Evolutionary conservation across 2,113 vertebrate genomes (phyloP).

Genomic region (Ramphastos sulfuratus): DNA sequence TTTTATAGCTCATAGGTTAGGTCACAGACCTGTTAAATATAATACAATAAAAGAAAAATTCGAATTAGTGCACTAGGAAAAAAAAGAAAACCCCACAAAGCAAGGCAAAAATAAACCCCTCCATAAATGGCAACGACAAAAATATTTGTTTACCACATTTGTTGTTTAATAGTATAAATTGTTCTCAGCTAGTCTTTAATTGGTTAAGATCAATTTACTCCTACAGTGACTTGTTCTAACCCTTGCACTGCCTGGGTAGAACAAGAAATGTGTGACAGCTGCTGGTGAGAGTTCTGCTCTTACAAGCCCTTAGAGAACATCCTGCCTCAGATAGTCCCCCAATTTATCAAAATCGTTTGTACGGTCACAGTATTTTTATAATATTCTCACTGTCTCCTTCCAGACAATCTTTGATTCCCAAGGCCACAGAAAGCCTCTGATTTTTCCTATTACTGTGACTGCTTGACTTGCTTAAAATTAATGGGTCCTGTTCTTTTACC

Average conservation of each 20-base stretch:
- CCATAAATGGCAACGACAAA: neutral
- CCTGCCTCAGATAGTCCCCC: neutral
- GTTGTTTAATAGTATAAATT: neutral
- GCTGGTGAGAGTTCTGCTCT: neutral
- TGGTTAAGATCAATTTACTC: neutral
- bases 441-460: neutral
- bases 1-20: neutral
- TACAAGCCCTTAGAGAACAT: neutral
- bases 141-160: neutral
- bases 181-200: neutral
- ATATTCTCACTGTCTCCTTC: neutral
- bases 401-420: neutral
- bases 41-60: neutral
- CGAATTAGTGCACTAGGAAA: neutral
- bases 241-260: neutral
- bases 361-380: neutral
- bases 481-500: neutral
- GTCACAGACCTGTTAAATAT: neutral
- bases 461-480: neutral
- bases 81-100: neutral
- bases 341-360: neutral
- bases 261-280: accelerated
- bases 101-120: neutral
- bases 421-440: neutral
- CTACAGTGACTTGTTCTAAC: neutral